These are phyloP conservation scores for Xiphophorus birchmanni DNA, from an alignment of 2,797 vertebrate species.

Conservation along the genomic window DNA sequence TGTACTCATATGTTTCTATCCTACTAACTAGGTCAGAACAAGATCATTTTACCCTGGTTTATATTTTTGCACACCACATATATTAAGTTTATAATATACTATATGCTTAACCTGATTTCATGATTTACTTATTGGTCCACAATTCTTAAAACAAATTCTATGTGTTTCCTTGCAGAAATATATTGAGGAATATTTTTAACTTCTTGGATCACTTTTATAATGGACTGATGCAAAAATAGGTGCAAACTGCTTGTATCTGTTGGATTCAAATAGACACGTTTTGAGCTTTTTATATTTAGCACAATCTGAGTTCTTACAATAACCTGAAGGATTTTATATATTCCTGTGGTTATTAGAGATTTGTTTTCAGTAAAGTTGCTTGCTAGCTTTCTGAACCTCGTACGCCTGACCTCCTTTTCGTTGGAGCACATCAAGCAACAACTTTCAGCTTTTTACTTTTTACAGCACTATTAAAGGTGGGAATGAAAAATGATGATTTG, in stretches of 20 bases:
- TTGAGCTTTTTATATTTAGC: background rate
- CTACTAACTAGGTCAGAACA: background rate
- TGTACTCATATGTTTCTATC: background rate
- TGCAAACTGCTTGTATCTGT: background rate
- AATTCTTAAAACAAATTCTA: background rate
- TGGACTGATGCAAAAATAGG: background rate
- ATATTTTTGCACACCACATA: background rate
- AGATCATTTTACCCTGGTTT: no score
- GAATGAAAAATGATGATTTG: background rate
- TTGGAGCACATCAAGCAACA: slow-evolving; percentile 4
- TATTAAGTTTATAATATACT: background rate
- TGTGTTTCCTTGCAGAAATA: background rate
- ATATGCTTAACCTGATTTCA: background rate
- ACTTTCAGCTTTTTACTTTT: background rate
- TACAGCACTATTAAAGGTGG: background rate
- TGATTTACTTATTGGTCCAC: background rate
- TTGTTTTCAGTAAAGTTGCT: slow-evolving; percentile 7
- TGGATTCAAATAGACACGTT: background rate
- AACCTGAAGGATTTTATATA: background rate
- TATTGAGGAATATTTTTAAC: background rate
- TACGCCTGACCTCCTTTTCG: background rate
- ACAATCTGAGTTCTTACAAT: background rate
- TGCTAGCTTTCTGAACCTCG: slow-evolving; percentile 3
- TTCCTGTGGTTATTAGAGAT: background rate
- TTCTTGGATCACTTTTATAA: no score